Conservation (phyloP, 2,888 invertebrate species). For the Leptopilina syphax region DNA sequence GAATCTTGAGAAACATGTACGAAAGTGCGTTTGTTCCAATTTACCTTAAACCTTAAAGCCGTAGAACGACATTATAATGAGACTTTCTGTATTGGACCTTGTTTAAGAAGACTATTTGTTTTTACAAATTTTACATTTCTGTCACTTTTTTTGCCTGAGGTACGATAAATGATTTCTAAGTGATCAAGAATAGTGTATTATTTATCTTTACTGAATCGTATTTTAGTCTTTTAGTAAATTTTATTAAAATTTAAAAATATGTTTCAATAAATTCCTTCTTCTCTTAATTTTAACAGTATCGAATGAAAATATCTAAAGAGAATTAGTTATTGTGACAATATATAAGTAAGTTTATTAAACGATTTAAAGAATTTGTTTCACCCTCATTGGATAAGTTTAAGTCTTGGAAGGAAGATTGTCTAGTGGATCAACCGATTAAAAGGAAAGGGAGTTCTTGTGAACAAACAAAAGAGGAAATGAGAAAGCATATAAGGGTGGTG, state of each 20-base stretch:
- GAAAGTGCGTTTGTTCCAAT: conserved; percentile 32
- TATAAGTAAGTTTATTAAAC: conserved; percentile 74
- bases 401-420: conserved; percentile 41
- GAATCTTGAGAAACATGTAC: conserved; percentile 24
- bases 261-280: too few species aligned
- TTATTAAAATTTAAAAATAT: too few species aligned
- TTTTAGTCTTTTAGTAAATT: too few species aligned
- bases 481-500: conserved; percentile 42
- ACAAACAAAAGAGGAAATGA: conserved; percentile 50
- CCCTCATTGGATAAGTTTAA: conserved; percentile 61
- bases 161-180: too few species aligned
- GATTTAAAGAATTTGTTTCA: conserved; percentile 72
- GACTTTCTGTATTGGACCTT: conserved; percentile 24
- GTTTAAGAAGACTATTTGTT: not conserved
- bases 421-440: conserved; percentile 45
- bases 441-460: conserved; percentile 40
- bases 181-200: too few species aligned
- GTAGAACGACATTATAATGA: conserved; percentile 24
- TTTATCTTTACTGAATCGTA: too few species aligned
- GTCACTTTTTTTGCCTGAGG: not conserved
- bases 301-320: too few species aligned
- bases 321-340: conserved; percentile 59
- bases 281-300: too few species aligned
- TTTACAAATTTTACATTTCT: conserved; percentile 9
- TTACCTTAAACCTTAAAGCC: conserved; percentile 1